Evolutionary conservation across 2,888 invertebrate genomes (phyloP), one percentile per base, ranked within the genome.

Genomic region (Azorinus chamasolen): DNA sequence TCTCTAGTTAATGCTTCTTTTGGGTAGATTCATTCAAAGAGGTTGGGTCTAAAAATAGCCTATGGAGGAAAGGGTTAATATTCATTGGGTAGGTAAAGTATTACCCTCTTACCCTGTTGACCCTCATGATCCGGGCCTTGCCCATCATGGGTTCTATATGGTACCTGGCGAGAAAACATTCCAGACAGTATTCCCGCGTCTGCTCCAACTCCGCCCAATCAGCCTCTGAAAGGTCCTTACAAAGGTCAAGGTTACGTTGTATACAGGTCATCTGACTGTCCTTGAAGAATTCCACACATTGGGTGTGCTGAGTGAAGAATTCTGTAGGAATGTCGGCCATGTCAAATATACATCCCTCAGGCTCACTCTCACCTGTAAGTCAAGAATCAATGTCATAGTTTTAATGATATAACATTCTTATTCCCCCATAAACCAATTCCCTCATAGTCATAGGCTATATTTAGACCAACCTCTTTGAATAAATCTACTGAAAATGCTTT

Each of bases 241-340:
- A 86, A 58, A 87, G 79, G 43, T 83, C 74, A 45, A 90, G 65
- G 68, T 90, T 90, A 63, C 63, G 77, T 41, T 83, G 54, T 45
- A 90, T 90, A 6, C 89, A 80, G 39, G 83, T 68, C 61, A 78
- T 80, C 81, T 90, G 90, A 50, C 75, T 77, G 14, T 79, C 62
- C 14, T 76, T 80, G 68, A 90, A 90, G 24, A 66, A 73, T 22
- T 64, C 46, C 37, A 87, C 87, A 65, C 88, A 87, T 6, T 58
- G 16, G 18, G 70, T 62, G 57, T 89, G 89, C 41, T 87, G 83
- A 1, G 79, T 51, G 14, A 90, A 37, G 57, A 90, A 90, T n/a
- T 73, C 59, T 1, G 48, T 43, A 6, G 90, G 88, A 12, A 90
- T 83, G 10, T 83, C 78, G 24, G 51, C 45, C 46, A 27, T 32